Conservation (phyloP, 2,797 vertebrate genomes). For the Karalla daura region DNA sequence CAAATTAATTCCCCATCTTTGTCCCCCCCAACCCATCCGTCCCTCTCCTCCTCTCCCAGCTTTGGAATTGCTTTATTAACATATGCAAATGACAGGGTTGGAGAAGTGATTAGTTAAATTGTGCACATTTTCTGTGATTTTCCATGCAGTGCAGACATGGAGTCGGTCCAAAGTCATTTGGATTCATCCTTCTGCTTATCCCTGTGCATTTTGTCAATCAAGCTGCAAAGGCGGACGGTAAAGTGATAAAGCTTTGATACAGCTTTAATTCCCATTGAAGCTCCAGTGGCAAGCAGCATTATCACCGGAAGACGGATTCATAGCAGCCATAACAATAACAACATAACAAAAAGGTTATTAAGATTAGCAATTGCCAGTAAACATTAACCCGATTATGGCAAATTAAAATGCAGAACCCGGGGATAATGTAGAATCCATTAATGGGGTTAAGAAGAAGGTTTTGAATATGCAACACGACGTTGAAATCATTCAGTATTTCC, state of each 20-base stretch:
- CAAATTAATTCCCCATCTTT: conserved; percentile 46
- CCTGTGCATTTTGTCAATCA: conserved; percentile 71
- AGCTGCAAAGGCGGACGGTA: conserved; percentile 44
- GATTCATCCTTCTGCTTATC: conserved; percentile 61
- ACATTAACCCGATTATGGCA: conserved; percentile 56
- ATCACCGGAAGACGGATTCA: conserved; percentile 27
- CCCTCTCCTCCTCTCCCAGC: conserved; percentile 48
- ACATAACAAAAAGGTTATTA: conserved; percentile 53
- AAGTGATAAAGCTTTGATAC: conserved; percentile 55
- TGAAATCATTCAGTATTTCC: conserved; percentile 42
- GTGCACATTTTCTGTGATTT: conserved; percentile 72
- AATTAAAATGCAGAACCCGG: conserved; percentile 48
- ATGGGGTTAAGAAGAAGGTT: conserved; percentile 14
- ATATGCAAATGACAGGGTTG: conserved; percentile 82
- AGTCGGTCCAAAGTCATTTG: conserved; percentile 63
- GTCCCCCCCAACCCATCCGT: conserved; percentile 47
- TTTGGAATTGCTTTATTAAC: conserved; percentile 77
- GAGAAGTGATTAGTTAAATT: conserved; percentile 79
- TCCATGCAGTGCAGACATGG: conserved; percentile 64
- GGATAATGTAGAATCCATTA: conserved; percentile 34
- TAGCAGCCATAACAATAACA: conserved; percentile 38
- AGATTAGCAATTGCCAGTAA: conserved; percentile 52
- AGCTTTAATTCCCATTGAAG: conserved; percentile 39
- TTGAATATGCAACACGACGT: conserved; percentile 18
- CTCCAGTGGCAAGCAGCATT: conserved; percentile 24